These are phyloP conservation scores for Zoanthus solanderi DNA, from an alignment of 92 coral and sea anemone species.

Conservation along the genomic window DNA sequence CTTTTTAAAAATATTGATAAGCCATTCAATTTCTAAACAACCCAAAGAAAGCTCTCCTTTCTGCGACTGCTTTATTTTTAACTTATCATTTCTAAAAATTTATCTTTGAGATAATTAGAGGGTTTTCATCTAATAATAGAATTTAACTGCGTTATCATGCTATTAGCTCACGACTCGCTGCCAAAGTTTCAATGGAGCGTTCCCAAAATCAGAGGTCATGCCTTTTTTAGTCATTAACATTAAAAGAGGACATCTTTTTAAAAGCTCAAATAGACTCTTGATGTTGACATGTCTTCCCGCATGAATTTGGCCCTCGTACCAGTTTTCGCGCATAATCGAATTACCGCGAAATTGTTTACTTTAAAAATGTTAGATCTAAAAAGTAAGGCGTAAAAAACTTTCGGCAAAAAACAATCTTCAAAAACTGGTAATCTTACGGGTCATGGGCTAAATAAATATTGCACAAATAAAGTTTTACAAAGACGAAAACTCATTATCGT, in stretches of 20 bases:
- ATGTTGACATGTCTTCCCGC: not conserved
- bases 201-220: not conserved
- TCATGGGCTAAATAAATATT: not conserved
- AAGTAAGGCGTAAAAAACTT: not conserved
- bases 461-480: conserved; percentile 12
- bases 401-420: not conserved
- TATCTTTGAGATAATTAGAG: conserved; percentile 23
- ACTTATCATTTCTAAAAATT: not conserved
- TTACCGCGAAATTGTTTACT: conserved; percentile 48
- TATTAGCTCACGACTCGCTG: not conserved
- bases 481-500: not conserved
- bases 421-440: not conserved
- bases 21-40: not conserved
- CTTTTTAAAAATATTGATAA: not conserved
- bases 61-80: not conserved
- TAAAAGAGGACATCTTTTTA: not conserved
- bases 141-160: not conserved
- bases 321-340: conserved; percentile 48
- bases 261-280: not conserved
- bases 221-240: not conserved
- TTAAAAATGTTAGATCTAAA: not conserved
- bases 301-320: conserved; percentile 31
- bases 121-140: not conserved
- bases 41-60: not conserved
- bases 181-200: not conserved